Evolutionary conservation across 2,888 invertebrate genomes (phyloP), one percentile per base, ranked within the genome.

Genomic region (Philereme vetulata): DNA sequence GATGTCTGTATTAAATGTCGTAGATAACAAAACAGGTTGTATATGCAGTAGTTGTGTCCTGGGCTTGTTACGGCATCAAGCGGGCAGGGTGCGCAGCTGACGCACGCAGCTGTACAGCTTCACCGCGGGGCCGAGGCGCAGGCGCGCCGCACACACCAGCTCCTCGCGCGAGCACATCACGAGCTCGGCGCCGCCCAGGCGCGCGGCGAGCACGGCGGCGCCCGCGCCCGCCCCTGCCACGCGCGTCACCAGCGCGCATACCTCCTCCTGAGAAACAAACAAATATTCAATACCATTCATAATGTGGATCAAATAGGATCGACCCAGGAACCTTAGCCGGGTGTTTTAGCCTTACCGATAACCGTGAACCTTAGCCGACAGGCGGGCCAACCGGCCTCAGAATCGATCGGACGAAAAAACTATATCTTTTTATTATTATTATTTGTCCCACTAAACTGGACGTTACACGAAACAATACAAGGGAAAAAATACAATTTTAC

Each of bases 121-220:
- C 67, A 97, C 93, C 44, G 97, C 96, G 44, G 97, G 97, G 5
- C 98, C 98, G 60, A 98, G 93, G 80, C 96, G 96, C 63, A 98
- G 92, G 52, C 95, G 94, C 72, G 98, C 92, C 64, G 95, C 88
- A 47, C 94, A 93, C 36, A 96, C 93, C 59, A 98, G 93, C 89
- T 98, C 98, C 68, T 94, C 94, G 89, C 98, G 97, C 51, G 95
- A 95, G 67, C 98, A 91, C 93, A 96, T 94, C 52, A 98, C 86
- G 65, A 98, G 95, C 46, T 97, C 95, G 70, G 96, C 95, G 34
- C 98, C 98, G 81, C 97, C 96, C 71, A 98, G 96, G 10, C 85
- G 95, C 66, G 86, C 87, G 46, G 74, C 77, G 60, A 72, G 74
- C 64, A 81, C 82, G 45, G 84, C 85, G 44, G 85, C 88, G 40